Base-by-base conservation (phyloP, 2,797 vertebrate genomes). In the Xyrichtys novacula region DNA sequence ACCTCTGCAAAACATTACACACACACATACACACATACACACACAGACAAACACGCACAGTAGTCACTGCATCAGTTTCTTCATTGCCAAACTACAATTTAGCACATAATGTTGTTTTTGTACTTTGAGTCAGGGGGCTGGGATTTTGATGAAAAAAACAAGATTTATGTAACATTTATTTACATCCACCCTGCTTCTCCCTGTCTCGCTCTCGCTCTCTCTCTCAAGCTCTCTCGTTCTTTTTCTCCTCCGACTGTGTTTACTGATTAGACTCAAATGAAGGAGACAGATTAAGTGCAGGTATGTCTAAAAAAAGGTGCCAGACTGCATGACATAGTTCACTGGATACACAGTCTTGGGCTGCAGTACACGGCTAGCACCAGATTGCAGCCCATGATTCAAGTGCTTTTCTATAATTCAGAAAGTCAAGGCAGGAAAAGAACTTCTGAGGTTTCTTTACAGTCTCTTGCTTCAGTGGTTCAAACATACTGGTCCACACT, bases 331-430 rank as follows among this genome's bases (percentile, higher is more conserved):
- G 67, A 49, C 50, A 76, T 49, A 73, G 55, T 78, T 80, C 58
- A 62, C 60, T 72, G 46, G 62, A 71, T 66, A 46, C 66, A 53
- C 49, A 60, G 68, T 32, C 29, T 55, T 49, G 52, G 63, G 61
- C 63, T 77, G 77, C 67, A 70, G 78, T 50, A 59, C 52, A 62
- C 38, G 46, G 42, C 67, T 61, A 65, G 73, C 71, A 43, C 68
- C 66, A 80, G 76, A 85, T 76, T 79, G 73, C 66, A 74, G 66
- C 57, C 67, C 61, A 32, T 56, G 75, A 86, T 86, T 84, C 81
- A 80, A 88, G 84, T 68, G 68, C 36, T 62, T 85, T 84, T 88
- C 78, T 83, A 85, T 89, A 84, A 90, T 89, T 90, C 80, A 89
- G 46, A 71, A 69, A 84, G 79, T 84, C 79, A 83, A 79, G n/a